Conservation (phyloP, 2,797 vertebrate species). For the Oryzias sinensis region DNA sequence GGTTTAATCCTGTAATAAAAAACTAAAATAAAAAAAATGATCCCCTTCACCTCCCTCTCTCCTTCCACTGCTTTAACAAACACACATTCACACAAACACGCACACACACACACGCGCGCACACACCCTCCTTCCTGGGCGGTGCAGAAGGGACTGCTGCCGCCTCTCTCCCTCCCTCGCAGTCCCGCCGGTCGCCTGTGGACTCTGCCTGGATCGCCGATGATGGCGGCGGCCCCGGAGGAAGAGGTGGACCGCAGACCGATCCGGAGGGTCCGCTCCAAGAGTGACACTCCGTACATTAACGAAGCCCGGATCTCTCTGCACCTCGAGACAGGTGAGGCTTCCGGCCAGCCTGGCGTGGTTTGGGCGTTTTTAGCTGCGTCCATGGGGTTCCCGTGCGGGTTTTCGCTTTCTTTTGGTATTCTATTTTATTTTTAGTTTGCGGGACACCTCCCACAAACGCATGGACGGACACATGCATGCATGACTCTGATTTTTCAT, state of each 20-base stretch:
- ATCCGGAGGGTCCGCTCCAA: slow-evolving; percentile 94
- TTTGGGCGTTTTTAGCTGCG: slow-evolving; percentile 1
- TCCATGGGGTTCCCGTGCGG: slow-evolving; percentile 14
- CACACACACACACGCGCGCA: neutral
- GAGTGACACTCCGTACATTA: slow-evolving; percentile 96
- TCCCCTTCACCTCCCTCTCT: too few species aligned
- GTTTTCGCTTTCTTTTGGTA: too few species aligned
- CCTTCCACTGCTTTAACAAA: neutral
- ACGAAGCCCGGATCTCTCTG: slow-evolving; percentile 91
- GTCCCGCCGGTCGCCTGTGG: slow-evolving; percentile 86
- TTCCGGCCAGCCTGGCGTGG: slow-evolving; percentile 1
- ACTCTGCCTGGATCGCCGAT: slow-evolving; percentile 80
- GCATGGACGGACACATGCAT: slow-evolving; percentile 29
- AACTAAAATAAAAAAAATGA: too few species aligned
- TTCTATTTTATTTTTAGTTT: neutral
- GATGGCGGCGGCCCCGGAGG: slow-evolving; percentile 91
- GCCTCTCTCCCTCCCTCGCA: slow-evolving; percentile 66
- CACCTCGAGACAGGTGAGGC: slow-evolving; percentile 91
- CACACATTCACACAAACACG: neutral
- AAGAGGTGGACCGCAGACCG: slow-evolving; percentile 91
- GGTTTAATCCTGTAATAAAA: too few species aligned
- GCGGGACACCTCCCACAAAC: neutral
- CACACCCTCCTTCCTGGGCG: slow-evolving; percentile 43
- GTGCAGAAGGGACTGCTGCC: slow-evolving; percentile 59
- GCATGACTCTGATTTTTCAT: slow-evolving; percentile 54